Percentiles rank a stretch among this genome's conserved stretches.
Conservation (phyloP, 2,797 vertebrate species). For the Premnoplex brunnescens region DNA sequence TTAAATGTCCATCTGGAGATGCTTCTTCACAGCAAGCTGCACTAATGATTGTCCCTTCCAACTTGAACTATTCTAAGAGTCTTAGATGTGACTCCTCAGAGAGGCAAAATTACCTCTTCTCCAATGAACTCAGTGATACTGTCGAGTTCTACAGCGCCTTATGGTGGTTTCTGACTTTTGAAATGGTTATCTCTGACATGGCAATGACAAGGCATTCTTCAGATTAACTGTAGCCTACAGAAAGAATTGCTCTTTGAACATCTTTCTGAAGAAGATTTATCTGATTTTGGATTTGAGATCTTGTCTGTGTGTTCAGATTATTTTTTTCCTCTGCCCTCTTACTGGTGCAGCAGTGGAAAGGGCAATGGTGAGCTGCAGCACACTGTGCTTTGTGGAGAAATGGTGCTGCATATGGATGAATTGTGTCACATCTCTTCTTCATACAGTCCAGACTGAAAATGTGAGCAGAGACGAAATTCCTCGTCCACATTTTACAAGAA, state of each 20-base stretch:
- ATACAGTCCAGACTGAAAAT: background rate
- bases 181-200: background rate
- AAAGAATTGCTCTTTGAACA: background rate
- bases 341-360: background rate
- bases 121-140: background rate
- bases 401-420: constrained; percentile 3
- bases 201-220: background rate
- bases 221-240: background rate
- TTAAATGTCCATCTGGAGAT: background rate
- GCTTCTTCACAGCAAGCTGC: background rate
- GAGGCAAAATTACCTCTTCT: background rate
- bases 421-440: constrained; percentile 46
- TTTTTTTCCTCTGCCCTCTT: background rate
- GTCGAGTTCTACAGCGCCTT: background rate
- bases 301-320: background rate
- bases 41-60: background rate
- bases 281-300: background rate
- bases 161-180: background rate
- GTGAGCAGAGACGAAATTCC: constrained; percentile 11
- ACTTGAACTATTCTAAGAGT: background rate
- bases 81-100: background rate
- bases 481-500: background rate
- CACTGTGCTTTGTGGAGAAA: background rate
- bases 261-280: background rate
- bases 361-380: background rate